Conservation (phyloP, 2,888 invertebrate genomes). For the Cosmia trapezina region DNA sequence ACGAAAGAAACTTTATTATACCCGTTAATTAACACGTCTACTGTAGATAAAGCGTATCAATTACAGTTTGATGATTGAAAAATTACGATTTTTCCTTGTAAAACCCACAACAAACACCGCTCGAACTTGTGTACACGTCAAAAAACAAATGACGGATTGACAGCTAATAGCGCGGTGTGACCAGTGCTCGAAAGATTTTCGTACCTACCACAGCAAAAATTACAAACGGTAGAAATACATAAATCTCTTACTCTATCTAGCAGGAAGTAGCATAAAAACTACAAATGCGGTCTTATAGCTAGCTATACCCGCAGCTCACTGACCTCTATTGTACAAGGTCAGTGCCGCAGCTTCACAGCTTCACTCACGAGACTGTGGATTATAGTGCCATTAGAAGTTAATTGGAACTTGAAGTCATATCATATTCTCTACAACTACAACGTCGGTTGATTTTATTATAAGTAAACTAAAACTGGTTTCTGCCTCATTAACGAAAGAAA, state of each 20-base stretch:
- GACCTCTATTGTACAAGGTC: too few relatives aligned
- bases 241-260: background rate
- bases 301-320: too few relatives aligned
- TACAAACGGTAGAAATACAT: background rate
- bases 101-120: slow-evolving; percentile 67
- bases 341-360: too few relatives aligned
- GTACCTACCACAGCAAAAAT: slow-evolving; percentile 31
- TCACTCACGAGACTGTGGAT: too few relatives aligned
- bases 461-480: too few relatives aligned
- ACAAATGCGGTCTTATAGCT: too few relatives aligned
- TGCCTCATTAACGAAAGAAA: too few relatives aligned
- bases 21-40: slow-evolving; percentile 40
- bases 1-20: slow-evolving; percentile 30
- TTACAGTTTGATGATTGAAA: slow-evolving; percentile 51
- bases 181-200: slow-evolving; percentile 11
- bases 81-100: slow-evolving; percentile 47
- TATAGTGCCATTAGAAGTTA: too few relatives aligned
- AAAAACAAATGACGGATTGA: slow-evolving; percentile 68
- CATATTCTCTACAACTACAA: too few relatives aligned
- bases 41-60: slow-evolving; percentile 49
- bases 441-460: too few relatives aligned
- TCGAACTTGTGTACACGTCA: slow-evolving; percentile 66
- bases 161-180: slow-evolving; percentile 28
- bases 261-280: background rate
- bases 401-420: too few relatives aligned